Base-by-base conservation (phyloP, 2,113 vertebrate species). In the Gnathonemus longibarbis region DNA sequence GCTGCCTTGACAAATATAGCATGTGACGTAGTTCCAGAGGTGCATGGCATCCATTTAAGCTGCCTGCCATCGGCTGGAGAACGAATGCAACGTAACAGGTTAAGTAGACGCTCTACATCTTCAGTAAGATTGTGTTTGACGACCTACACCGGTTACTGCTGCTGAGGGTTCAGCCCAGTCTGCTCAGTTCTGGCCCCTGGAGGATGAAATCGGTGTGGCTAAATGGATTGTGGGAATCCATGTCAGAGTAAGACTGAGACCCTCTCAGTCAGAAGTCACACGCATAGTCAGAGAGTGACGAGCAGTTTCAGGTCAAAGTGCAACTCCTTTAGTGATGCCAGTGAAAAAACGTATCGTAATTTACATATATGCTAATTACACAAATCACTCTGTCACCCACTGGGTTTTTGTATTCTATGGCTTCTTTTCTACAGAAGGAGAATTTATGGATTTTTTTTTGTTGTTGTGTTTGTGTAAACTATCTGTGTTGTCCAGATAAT, bases 101-200 rank as follows among this genome's bases (percentile, higher is more conserved):
- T n/a, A n/a, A n/a, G n/a, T n/a, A 39, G 27, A 35, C 13, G 70
- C 83, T 80, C 77, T 77, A 35, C 88, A 53, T 56, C 46, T 86
- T 53, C 58, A 1, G 2, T 17, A 70, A 91, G 90, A 89, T 89
- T 91, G 90, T 17, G 27, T 11, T 31, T 17, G 4, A 86, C 83
- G 70, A 21, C 27, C 90, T 11, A 80, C 84, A 58, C n/a, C n/a
- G 5, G 24, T 91, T 87, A 48, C 39, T 39, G 5, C n/a, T 35
- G 2, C 85, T 42, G 45, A 86, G 31, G 48, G 42, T 19, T 88
- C 35, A 11, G 85, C 42, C 35, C n/a, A 24, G n/a, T 74, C 39
- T 39, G n/a, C 35, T n/a, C n/a, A 2, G 13, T 39, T 77, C 31
- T 15, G 31, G 1, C 31, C 3, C 70, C 31, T 77, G 31, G 66